Base-by-base conservation (phyloP, 2,888 invertebrate genomes). In the Hololepta plana region DNA sequence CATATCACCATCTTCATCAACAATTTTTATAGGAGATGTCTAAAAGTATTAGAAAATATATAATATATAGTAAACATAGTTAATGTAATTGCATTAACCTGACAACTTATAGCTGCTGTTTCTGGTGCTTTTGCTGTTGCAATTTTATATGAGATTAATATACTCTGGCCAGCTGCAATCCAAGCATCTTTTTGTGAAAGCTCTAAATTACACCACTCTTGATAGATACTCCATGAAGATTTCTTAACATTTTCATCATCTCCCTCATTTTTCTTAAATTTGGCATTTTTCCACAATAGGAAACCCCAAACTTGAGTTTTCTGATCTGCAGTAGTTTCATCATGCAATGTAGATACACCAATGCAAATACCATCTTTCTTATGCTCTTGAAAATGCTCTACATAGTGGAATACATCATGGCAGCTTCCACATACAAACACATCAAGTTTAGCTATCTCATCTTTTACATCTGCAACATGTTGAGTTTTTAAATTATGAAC, bases 251-350 rank as follows among this genome's bases (percentile, higher is more conserved):
- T 63, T 12, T 62, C 60, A 36, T 36, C 38, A 27, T 60, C 65
- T 4, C 58, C 53, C 2, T 57, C 52, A 15, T 30, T 56, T 2
- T 33, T 56, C 60, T 51, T 51, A 19, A 60, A 43, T 39, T 69
- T 66, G 6, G 66, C 62, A 30, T 63, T 64, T 44, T 84, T 84
- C 82, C 82, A 84, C 20, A 84, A 48, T 3, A 79, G 57, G 45
- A 81, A 84, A 19, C 79, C 82, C 82, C 84, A 82, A 6, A 82
- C 75, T 55, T 81, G 77, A 5, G 81, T 72, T 51, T 81, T 80
- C 31, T 68, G 68, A 50, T 81, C 81, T 47, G 67, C 67, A 66
- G 74, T 52, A 21, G 74, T 56, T 29, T 49, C 54, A 24, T 58
- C 72, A 41, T 70, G 62, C 19, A 75, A 64, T 27, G 62, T 62